Evolutionary conservation across 2,888 invertebrate species (phyloP).

Genomic region (Epirrhoe tristata): DNA sequence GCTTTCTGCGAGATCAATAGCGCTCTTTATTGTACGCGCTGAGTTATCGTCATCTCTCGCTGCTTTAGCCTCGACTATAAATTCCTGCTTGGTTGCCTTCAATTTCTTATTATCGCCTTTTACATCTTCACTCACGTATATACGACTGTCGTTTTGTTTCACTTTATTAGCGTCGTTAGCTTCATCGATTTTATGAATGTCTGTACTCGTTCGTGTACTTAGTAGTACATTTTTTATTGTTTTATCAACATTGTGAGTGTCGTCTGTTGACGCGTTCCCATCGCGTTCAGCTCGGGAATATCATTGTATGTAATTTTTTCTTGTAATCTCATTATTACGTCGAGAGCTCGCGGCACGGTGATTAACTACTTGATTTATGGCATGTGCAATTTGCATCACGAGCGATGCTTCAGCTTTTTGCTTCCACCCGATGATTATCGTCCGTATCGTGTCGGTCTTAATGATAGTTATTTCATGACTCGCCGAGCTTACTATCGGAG

Average conservation of each 20-base stretch:
- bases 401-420: constrained; percentile 80
- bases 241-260: constrained; percentile 50
- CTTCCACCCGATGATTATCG: constrained; percentile 81
- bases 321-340: constrained; percentile 82
- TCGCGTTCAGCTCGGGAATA: constrained; percentile 57
- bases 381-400: constrained; percentile 82
- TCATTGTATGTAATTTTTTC: constrained; percentile 73
- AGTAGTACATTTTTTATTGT: constrained; percentile 41
- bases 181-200: constrained; percentile 51
- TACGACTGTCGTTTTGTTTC: constrained; percentile 60
- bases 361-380: constrained; percentile 84
- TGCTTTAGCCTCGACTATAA: constrained; percentile 72
- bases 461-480: constrained; percentile 84
- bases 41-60: constrained; percentile 77
- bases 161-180: constrained; percentile 50
- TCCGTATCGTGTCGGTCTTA: constrained; percentile 83
- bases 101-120: constrained; percentile 77
- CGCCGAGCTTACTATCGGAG: constrained; percentile 77
- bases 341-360: constrained; percentile 71
- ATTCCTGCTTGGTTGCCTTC: constrained; percentile 66
- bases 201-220: constrained; percentile 22
- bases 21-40: constrained; percentile 79
- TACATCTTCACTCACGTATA: constrained; percentile 69
- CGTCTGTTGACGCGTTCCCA: constrained; percentile 61
- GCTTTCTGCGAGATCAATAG: constrained; percentile 83